Conservation (phyloP, 1,140 invertebrate species). For the Drosophila erecta region DNA sequence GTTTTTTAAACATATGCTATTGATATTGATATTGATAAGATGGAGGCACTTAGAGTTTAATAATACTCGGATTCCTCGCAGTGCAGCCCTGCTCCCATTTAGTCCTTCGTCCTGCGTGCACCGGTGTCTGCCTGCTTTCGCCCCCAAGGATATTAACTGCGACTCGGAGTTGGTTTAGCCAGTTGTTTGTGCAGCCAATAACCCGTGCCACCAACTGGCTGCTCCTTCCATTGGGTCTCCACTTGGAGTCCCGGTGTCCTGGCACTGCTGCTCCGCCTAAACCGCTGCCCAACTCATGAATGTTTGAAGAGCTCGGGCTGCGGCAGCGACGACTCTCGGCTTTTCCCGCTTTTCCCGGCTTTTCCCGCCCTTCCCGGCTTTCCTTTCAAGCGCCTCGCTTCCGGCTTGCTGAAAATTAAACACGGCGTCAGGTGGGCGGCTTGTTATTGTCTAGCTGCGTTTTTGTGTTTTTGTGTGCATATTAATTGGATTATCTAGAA, state of each 20-base stretch:
- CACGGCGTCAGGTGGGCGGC: conserved; percentile 41
- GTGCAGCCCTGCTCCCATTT: conserved; percentile 17
- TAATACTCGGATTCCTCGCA: neutral
- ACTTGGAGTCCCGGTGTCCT: conserved; percentile 16
- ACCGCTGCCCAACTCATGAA: conserved; percentile 51
- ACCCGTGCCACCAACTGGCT: conserved; percentile 34
- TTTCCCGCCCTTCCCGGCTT: conserved; percentile 23
- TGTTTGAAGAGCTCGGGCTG: conserved; percentile 39
- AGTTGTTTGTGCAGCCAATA: conserved; percentile 51
- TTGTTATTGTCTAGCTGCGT: conserved; percentile 58
- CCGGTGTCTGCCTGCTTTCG: conserved; percentile 14
- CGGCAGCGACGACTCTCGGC: conserved; percentile 41
- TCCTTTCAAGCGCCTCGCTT: conserved; percentile 30
- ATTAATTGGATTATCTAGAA: conserved; percentile 80
- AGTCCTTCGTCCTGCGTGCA: conserved; percentile 1
- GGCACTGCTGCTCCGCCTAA: conserved; percentile 15
- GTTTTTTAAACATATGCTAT: neutral
- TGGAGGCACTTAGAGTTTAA: no score
- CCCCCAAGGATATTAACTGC: conserved; percentile 53
- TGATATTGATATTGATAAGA: neutral
- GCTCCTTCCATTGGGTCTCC: conserved; percentile 1
- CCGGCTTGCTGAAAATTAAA: conserved; percentile 50
- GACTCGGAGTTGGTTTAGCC: conserved; percentile 44
- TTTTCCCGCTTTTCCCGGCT: conserved; percentile 23
- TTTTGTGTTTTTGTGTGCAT: conserved; percentile 82